Base-by-base conservation (phyloP, 2,888 invertebrate species). In the Nymphalis urticae region DNA sequence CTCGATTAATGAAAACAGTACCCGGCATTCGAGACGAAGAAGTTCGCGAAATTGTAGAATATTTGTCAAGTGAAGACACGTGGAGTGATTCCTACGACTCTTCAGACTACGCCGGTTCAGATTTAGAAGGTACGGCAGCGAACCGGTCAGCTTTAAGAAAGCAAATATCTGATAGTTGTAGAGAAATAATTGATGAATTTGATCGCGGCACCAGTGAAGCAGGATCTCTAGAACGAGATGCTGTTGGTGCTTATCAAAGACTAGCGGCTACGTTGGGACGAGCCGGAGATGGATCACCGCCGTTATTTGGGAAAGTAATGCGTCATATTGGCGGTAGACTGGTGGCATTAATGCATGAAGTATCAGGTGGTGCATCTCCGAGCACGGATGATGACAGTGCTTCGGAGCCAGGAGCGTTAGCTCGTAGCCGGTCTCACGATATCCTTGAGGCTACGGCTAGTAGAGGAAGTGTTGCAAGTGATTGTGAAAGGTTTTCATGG, bases 41-140 rank as follows among this genome's bases (percentile, higher is more conserved):
- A 86, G 97, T 97, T 51, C 95, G 96, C 27, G 97, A 97, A 88
- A 97, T 98, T 66, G 97, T 98, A 0, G 98, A 98, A 86, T 98
- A 98, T 84, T 89, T 98, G 73, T 97, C 97, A 75, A 97, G 97
- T 75, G 98, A 98, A 82, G 98, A 98, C 80, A 97, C 97, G 5
- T 97, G 97, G 97, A 97, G 97, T 75, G 98, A 98, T 85, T 97
- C 97, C 0, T 97, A 97, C 81, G 98, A 98, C 84, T 97, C 97
- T 4, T 97, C 97, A 0, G 97, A 98, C 84, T 97, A 97, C 80
- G 97, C 97, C 1, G 97, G 97, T 74, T 97, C 97, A 0, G 97
- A 98, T 84, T 89, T 97, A 64, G 97, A 97, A 80, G 95, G 96
- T 8, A 94, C 93, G 9, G 89, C 92, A 0, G 93, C 94, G 4